Conservation (phyloP, 2,888 invertebrate genomes). For the Gari tellinella region DNA sequence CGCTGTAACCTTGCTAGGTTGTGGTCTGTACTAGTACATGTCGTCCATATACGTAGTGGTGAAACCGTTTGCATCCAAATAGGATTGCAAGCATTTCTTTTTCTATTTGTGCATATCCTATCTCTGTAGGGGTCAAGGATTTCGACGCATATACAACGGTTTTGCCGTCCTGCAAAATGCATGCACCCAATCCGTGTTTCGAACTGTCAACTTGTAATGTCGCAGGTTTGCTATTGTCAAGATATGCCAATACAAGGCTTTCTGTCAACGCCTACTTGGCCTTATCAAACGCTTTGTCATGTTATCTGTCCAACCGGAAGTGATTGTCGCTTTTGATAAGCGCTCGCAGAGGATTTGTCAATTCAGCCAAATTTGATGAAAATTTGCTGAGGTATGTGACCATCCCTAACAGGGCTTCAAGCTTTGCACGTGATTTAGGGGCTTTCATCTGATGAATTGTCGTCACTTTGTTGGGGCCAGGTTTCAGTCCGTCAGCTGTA, state of each 20-base stretch:
- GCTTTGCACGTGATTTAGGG: constrained; percentile 10
- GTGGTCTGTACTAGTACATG: constrained; percentile 40
- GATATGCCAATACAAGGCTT: constrained; percentile 14
- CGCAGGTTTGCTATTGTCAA: constrained; percentile 17
- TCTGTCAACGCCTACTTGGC: constrained; percentile 8
- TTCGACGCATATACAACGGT: constrained; percentile 69
- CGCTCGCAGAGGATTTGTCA: constrained; percentile 27
- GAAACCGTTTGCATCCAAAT: constrained; percentile 46
- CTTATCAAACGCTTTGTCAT: constrained; percentile 26
- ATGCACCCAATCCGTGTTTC: constrained; percentile 10
- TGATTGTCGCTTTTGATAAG: constrained; percentile 27
- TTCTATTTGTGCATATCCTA: constrained; percentile 65
- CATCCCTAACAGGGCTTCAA: constrained; percentile 50
- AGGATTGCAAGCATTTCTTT: constrained; percentile 63
- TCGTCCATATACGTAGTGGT: constrained; percentile 42
- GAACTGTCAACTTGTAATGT: constrained; percentile 1
- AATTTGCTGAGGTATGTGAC: constrained; percentile 43
- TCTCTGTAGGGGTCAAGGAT: constrained; percentile 61
- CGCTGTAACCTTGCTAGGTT: constrained; percentile 33
- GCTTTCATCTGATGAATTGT: constrained; percentile 27
- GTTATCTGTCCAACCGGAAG: constrained; percentile 34
- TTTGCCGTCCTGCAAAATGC: constrained; percentile 51
- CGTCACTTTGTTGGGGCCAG: constrained; percentile 36
- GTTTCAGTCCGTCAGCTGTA: constrained; percentile 28
- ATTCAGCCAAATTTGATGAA: constrained; percentile 39